Conservation (phyloP, 1,140 invertebrate species). For the Trichomalopsis sarcophagae region DNA sequence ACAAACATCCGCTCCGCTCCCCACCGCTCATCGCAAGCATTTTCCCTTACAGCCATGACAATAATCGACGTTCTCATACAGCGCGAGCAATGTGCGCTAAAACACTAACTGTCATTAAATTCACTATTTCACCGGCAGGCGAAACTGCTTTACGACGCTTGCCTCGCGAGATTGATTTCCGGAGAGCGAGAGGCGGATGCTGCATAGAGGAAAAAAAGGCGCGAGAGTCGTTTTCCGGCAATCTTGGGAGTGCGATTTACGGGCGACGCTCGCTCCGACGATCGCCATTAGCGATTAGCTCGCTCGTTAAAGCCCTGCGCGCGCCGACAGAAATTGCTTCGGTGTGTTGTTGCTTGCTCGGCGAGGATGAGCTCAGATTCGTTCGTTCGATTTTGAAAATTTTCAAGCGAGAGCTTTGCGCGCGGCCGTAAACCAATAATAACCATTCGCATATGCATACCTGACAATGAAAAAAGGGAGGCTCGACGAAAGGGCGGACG, state of each 20-base stretch:
- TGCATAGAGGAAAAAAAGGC: neutral
- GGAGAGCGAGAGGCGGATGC: neutral
- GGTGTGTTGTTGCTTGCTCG: neutral
- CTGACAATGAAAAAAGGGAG: neutral
- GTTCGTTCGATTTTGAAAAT: too few species aligned
- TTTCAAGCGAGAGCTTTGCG: too few species aligned
- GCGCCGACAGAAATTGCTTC: constrained; percentile 19
- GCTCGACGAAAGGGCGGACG: neutral
- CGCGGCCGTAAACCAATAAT: too few species aligned
- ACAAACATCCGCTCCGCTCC: too few species aligned
- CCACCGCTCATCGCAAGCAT: neutral
- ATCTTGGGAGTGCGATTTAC: constrained; percentile 20
- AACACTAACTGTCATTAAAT: neutral
- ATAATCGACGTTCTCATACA: neutral
- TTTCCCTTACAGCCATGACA: neutral
- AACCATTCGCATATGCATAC: neutral
- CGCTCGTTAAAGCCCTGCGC: constrained; percentile 26
- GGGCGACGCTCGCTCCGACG: constrained; percentile 7
- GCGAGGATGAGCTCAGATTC: too few species aligned
- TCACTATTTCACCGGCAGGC: neutral
- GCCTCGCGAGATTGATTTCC: neutral
- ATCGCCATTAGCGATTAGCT: constrained; percentile 24
- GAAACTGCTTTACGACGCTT: neutral
- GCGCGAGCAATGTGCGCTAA: too few species aligned
- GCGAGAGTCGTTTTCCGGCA: neutral